These are phyloP conservation scores for Theretra japonica DNA, from an alignment of 2,888 invertebrate genomes.

Conservation along the genomic window DNA sequence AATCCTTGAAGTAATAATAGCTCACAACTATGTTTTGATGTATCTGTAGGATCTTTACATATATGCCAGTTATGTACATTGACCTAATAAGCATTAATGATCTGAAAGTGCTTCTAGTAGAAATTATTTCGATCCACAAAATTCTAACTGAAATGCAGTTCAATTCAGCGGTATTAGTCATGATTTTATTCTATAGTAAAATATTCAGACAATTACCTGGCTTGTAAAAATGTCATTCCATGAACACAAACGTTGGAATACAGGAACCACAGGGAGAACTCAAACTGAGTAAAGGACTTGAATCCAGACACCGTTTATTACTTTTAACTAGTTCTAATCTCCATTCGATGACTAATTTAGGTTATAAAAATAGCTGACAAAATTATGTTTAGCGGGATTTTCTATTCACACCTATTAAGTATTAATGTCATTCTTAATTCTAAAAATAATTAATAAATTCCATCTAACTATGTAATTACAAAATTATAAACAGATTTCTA, in stretches of 20 bases:
- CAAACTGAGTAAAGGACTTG: conserved; percentile 4
- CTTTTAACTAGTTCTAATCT: conserved; percentile 60
- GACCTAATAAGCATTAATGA: background rate
- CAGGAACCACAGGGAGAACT: conserved; percentile 17
- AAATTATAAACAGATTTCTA: conserved; percentile 53
- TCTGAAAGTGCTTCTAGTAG: too few species aligned
- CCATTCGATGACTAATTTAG: conserved; percentile 64
- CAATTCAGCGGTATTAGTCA: background rate
- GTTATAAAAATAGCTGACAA: conserved; percentile 74
- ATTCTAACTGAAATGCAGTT: background rate
- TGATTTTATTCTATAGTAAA: background rate
- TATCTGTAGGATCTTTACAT: background rate
- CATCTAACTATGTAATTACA: conserved; percentile 47
- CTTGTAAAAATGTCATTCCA: background rate
- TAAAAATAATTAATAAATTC: conserved; percentile 42
- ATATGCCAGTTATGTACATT: background rate
- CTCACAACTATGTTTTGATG: background rate
- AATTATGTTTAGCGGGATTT: conserved; percentile 40
- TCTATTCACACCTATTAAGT: conserved; percentile 37
- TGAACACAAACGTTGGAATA: background rate
- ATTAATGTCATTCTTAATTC: conserved; percentile 40
- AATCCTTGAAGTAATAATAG: conserved; percentile 1
- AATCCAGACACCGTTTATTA: conserved; percentile 64
- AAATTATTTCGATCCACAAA: too few species aligned
- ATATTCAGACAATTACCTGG: conserved; percentile 1